phyloP scores from a whole-genome alignment of 2,888 invertebrate species.

The Phlogophora meticulosa region DNA sequence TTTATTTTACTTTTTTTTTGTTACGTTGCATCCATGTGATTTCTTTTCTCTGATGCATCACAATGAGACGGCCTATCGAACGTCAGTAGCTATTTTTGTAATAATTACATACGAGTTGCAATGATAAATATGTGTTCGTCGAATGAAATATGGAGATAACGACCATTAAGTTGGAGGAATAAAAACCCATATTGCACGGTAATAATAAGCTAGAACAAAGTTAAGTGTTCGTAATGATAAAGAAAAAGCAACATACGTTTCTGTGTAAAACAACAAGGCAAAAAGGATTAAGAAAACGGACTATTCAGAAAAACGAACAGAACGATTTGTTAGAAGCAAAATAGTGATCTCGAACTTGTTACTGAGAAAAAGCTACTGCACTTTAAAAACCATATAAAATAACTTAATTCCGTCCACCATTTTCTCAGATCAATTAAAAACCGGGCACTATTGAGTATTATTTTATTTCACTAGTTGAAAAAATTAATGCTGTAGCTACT shows the following conservation, averaged over 20 bases:
- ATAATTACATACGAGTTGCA: constrained; percentile 78
- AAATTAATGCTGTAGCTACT: constrained; percentile 53
- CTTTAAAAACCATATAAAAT: constrained; percentile 42
- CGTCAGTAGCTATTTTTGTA: constrained; percentile 86
- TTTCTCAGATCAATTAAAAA: constrained; percentile 61
- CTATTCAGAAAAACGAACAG: constrained; percentile 34
- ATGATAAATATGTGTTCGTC: constrained; percentile 56
- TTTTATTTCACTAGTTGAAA: constrained; percentile 52
- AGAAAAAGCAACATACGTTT: constrained; percentile 30
- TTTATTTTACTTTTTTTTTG: constrained; percentile 79
- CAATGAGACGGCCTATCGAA: constrained; percentile 88
- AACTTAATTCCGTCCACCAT: constrained; percentile 35
- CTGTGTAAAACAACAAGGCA: constrained; percentile 14
- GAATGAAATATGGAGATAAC: constrained; percentile 40
- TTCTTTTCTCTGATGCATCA: constrained; percentile 89
- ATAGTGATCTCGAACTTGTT: constrained; percentile 43
- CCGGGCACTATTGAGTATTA: constrained; percentile 47
- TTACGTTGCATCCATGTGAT: constrained; percentile 86
- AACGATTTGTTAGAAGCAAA: constrained; percentile 44
- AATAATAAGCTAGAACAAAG: constrained; percentile 33
- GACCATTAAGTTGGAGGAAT: constrained; percentile 15
- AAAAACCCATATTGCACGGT: constrained; percentile 39
- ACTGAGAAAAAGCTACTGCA: constrained; percentile 53
- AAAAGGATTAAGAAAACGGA: constrained; percentile 14
- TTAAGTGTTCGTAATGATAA: constrained; percentile 20